Conservation (phyloP, 2,888 invertebrate genomes). For the Tiliacea citrago region DNA sequence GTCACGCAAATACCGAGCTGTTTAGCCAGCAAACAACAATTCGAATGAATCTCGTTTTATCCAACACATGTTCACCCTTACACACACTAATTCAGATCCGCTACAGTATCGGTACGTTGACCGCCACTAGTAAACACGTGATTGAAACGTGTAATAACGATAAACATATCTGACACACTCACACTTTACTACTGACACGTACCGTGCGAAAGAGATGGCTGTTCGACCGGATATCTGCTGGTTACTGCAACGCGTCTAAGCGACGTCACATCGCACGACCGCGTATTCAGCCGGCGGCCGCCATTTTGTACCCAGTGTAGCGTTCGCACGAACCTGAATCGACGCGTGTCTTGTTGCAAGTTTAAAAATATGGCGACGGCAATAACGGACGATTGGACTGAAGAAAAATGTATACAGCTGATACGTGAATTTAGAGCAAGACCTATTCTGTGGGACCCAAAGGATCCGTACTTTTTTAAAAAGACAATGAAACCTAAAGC, state of each 20-base stretch:
- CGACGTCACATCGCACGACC: conserved; percentile 45
- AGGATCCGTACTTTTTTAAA: conserved; percentile 68
- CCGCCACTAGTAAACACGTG: conserved; percentile 42
- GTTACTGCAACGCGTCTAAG: conserved; percentile 66
- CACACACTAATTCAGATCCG: conserved; percentile 43
- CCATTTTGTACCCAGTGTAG: conserved; percentile 74
- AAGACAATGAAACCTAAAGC: conserved; percentile 66
- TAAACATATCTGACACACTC: conserved; percentile 39
- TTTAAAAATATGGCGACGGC: conserved; percentile 65
- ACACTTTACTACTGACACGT: conserved; percentile 19
- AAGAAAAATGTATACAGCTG: conserved; percentile 70
- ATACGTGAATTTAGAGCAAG: conserved; percentile 72
- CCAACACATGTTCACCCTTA: conserved; percentile 46
- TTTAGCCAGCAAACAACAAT: conserved; percentile 47
- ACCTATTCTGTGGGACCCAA: conserved; percentile 74
- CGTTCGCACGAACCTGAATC: conserved; percentile 71
- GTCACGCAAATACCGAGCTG: conserved; percentile 43
- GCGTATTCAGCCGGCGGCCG: conserved; percentile 55
- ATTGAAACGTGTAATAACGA: conserved; percentile 39
- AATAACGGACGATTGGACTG: conserved; percentile 69
- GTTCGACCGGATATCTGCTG: conserved; percentile 15
- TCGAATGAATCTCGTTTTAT: conserved; percentile 22
- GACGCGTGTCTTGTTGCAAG: conserved; percentile 68
- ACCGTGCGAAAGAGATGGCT: conserved; percentile 57
- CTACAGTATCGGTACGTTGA: conserved; percentile 64